These are phyloP conservation scores for Oreotragus oreotragus DNA, from an alignment of 2,113 vertebrate genomes.

Conservation along the genomic window DNA sequence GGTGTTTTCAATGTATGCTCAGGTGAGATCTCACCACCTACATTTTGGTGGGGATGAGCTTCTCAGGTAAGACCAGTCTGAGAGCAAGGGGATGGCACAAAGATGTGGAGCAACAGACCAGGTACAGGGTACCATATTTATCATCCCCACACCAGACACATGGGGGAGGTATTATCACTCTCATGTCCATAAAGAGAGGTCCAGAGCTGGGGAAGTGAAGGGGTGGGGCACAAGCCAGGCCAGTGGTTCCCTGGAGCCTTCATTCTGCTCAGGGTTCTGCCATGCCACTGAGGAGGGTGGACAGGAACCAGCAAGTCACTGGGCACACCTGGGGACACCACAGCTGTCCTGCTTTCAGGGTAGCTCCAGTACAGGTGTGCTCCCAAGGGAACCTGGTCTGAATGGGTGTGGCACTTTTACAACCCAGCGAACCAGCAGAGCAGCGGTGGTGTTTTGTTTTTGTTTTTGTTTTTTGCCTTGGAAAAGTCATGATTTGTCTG, in stretches of 20 bases:
- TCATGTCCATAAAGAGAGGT: not conserved
- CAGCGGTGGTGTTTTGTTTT: rapidly evolving
- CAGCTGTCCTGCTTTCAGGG: not conserved
- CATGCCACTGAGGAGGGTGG: rapidly evolving
- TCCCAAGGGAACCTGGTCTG: not conserved
- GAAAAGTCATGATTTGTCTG: not conserved
- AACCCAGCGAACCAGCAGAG: not conserved
- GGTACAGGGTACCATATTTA: not conserved
- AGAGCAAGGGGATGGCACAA: not conserved
- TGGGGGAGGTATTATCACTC: not conserved
- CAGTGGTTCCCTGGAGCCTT: rapidly evolving
- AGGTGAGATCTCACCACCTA: not conserved
- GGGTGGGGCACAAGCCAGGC: rapidly evolving
- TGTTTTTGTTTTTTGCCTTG: not conserved
- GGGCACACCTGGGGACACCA: not conserved
- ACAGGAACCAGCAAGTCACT: not conserved
- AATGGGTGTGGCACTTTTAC: no score
- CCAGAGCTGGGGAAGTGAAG: not conserved
- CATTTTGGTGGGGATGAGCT: not conserved
- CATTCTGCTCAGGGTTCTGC: not conserved
- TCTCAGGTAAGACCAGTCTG: not conserved
- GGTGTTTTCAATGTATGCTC: not conserved
- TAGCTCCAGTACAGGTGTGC: not conserved
- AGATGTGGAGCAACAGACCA: no score
- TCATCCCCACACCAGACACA: not conserved